These are phyloP conservation scores for Onychorhynchus coronatus DNA, from an alignment of 2,113 vertebrate genomes.

Conservation along the genomic window DNA sequence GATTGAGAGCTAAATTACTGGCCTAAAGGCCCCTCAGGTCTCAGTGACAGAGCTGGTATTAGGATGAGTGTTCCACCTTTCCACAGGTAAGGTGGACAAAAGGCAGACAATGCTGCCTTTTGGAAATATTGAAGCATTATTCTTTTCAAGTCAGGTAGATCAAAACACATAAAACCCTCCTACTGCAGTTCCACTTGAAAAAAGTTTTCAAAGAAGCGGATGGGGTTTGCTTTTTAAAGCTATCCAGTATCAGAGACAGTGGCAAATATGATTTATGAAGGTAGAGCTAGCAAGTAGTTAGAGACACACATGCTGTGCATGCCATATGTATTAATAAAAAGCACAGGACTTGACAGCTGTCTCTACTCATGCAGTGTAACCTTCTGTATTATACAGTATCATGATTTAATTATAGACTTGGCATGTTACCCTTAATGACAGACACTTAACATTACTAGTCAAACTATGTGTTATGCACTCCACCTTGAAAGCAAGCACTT, in stretches of 20 bases:
- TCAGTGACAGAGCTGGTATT: background rate
- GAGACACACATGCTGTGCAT: slow-evolving; percentile 48
- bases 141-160: background rate
- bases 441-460: slow-evolving; percentile 55
- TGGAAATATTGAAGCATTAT: background rate
- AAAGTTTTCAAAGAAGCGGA: background rate
- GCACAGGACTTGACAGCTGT: slow-evolving; percentile 63
- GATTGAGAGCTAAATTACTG: background rate
- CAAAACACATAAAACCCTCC: background rate
- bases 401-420: slow-evolving; percentile 70
- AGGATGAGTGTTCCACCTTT: background rate
- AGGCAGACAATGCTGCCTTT: background rate
- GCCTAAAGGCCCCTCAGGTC: background rate
- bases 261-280: slow-evolving; percentile 43
- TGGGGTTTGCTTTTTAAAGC: slow-evolving; percentile 18
- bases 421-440: slow-evolving; percentile 58
- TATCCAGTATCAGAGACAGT: background rate
- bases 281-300: slow-evolving; percentile 48
- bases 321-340: slow-evolving; percentile 61
- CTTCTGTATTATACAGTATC: slow-evolving; percentile 67
- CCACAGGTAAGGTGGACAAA: too few species aligned
- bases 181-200: background rate
- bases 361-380: slow-evolving; percentile 42
- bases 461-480: slow-evolving; percentile 46
- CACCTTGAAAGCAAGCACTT: slow-evolving; percentile 55